Evolutionary conservation across 1,140 invertebrate species (phyloP).

Genomic region (Sarcophaga peregrina): DNA sequence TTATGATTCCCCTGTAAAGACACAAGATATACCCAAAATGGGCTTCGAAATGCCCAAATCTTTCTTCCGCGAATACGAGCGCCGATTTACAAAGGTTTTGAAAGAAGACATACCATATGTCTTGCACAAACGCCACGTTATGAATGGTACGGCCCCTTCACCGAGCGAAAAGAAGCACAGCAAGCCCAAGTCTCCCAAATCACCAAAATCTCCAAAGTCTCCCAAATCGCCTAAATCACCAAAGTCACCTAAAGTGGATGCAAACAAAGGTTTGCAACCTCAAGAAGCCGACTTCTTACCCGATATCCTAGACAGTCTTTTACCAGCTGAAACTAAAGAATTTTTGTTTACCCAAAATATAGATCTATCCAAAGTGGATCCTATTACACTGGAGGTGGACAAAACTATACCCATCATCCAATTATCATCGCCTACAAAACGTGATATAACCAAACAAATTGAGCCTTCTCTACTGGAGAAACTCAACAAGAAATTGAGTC

Average conservation of each 20-base stretch:
- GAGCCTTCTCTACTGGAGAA: slow-evolving; percentile 75
- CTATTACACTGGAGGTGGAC: slow-evolving; percentile 75
- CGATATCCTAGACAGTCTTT: slow-evolving; percentile 62
- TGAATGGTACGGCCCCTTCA: slow-evolving; percentile 81
- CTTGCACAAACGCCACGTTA: slow-evolving; percentile 82
- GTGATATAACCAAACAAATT: slow-evolving; percentile 73
- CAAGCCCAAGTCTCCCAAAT: slow-evolving; percentile 71
- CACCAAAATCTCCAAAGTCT: slow-evolving; percentile 72
- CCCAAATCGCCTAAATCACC: slow-evolving; percentile 71
- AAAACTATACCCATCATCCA: slow-evolving; percentile 72
- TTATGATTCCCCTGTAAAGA: slow-evolving; percentile 61
- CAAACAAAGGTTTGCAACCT: slow-evolving; percentile 51
- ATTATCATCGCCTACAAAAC: slow-evolving; percentile 73
- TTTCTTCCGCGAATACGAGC: slow-evolving; percentile 72
- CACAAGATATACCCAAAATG: slow-evolving; percentile 67
- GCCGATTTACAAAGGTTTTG: slow-evolving; percentile 61
- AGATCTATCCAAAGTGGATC: slow-evolving; percentile 76
- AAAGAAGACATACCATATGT: slow-evolving; percentile 82
- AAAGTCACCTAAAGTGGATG: slow-evolving; percentile 56
- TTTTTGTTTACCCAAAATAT: slow-evolving; percentile 79
- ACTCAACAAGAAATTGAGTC: slow-evolving; percentile 77
- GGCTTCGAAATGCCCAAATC: slow-evolving; percentile 72
- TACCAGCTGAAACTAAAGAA: slow-evolving; percentile 66
- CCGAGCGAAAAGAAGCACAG: slow-evolving; percentile 69
- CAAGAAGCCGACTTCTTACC: slow-evolving; percentile 59